These are phyloP conservation scores for Ptyas mucosa DNA, from an alignment of 2,113 vertebrate genomes.

Conservation along the genomic window DNA sequence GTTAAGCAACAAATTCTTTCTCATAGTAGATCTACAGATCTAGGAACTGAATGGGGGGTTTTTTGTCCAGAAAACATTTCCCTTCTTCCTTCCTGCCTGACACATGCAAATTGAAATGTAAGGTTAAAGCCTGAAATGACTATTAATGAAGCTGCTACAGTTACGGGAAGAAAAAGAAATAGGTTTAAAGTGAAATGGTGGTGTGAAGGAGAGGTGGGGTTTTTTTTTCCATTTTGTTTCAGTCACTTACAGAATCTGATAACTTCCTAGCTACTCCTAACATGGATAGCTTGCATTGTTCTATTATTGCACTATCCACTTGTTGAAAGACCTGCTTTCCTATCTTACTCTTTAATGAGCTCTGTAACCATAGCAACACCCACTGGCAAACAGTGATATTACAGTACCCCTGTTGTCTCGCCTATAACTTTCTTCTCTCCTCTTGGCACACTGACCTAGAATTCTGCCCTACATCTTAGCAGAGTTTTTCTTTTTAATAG, in stretches of 20 bases:
- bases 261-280: not conserved
- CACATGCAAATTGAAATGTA: not conserved
- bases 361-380: constrained; percentile 37
- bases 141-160: not conserved
- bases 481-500: constrained; percentile 25
- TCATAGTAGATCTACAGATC: not conserved
- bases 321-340: constrained; percentile 28
- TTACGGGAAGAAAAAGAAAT: not conserved
- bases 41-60: not conserved
- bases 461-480: constrained; percentile 46
- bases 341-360: not conserved
- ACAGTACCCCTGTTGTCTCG: constrained; percentile 26
- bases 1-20: not conserved
- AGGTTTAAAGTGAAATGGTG: not conserved
- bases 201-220: not conserved
- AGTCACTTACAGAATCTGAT: not conserved
- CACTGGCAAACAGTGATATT: constrained; percentile 27
- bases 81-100: not conserved
- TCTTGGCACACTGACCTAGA: constrained; percentile 46
- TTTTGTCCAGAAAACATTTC: not conserved
- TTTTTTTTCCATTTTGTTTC: not conserved
- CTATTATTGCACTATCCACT: constrained; percentile 3
- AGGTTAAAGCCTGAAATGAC: not conserved
- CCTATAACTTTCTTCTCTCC: constrained; percentile 8
- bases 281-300: constrained; percentile 18